A percentile compares a stretch with the other conserved stretches of the same genome.
phyloP scores from a whole-genome alignment of 2,113 vertebrate genomes.

The Lota lota region DNA sequence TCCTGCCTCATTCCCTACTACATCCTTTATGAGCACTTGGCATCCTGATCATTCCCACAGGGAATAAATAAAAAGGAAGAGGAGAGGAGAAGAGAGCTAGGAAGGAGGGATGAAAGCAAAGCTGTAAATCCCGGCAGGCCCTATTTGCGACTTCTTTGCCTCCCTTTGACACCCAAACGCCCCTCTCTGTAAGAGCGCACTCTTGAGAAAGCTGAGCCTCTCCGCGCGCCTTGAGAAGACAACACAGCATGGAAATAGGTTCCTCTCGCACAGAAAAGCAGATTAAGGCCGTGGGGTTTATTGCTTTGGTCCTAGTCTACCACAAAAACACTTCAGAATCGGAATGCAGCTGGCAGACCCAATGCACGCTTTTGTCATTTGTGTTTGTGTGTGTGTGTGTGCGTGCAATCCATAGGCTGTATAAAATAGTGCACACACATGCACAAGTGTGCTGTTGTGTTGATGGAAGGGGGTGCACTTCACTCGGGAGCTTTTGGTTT shows the following conservation, averaged over 20 bases:
- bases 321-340: conserved; percentile 30
- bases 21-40: conserved; percentile 8
- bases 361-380: conserved; percentile 8
- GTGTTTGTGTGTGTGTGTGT: conserved; percentile 2
- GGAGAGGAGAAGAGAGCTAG: conserved; percentile 19
- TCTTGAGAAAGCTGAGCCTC: conserved; percentile 49
- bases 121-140: conserved; percentile 52
- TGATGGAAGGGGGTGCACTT: conserved; percentile 23
- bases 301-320: conserved; percentile 18
- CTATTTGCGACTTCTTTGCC: conserved; percentile 36
- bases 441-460: conserved; percentile 16
- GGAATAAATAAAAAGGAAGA: conserved; percentile 11
- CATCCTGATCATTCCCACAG: conserved; percentile 34
- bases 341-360: conserved; percentile 28
- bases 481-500: not conserved
- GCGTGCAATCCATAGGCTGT: not conserved
- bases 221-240: conserved; percentile 35
- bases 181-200: conserved; percentile 41
- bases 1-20: too few species aligned
- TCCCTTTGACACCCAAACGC: conserved; percentile 38
- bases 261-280: conserved; percentile 35
- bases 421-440: not conserved
- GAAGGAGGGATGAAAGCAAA: conserved; percentile 50
- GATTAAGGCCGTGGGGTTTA: conserved; percentile 39
- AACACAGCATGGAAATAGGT: conserved; percentile 49